Base-by-base conservation (phyloP, 2,113 vertebrate genomes). In the Salvelinus fontinalis region DNA sequence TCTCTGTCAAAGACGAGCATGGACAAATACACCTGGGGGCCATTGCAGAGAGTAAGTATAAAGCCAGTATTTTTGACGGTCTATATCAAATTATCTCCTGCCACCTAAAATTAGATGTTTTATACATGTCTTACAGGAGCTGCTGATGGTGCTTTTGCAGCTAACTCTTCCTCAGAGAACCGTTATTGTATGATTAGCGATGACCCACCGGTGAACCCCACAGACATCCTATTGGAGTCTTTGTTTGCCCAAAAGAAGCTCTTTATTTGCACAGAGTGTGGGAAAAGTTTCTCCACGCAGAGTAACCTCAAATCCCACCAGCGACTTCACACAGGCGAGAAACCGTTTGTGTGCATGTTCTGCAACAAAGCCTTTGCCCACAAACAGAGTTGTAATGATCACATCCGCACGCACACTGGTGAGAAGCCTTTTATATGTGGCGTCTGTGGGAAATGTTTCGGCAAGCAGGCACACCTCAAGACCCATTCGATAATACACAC, bases 401-500 rank as follows among this genome's bases (percentile, higher is more conserved):
- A 93, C 79, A 66, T 67, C 31, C 66, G 83, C 34, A 83, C 79
- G 9, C 91, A 93, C 83, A 84, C 74, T 0, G 91, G 86, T 0
- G 88, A 90, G 75, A 87, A 86, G 13, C 90, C 89, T 0, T 89
- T 86, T 24, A 11, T 49, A 11, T 94, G 93, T 26, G 12, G 68
- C 0, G 68, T 86, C 64, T 94, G 93, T 12, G 88, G 91, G 0
- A 94, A 92, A 51, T 67, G 79, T 18, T 94, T 94, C 75, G 82
- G 82, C 57, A 92, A 92, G 67, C 85, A 79, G 4, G 82, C 87
- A 0, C 92, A 93, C 44, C 91, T 93, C 26, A 91, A 89, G 79
- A 90, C 90, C 2, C 93, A 93, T 69, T 5, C 85, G 6, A 27
- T 89, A 27, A 71, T 92, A 67, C 92, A 94, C 88, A 90, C 87